Evolutionary conservation across 2,797 vertebrate species (phyloP), one percentile per base, ranked within the genome.

Genomic region (Phrynocephalus forsythii): DNA sequence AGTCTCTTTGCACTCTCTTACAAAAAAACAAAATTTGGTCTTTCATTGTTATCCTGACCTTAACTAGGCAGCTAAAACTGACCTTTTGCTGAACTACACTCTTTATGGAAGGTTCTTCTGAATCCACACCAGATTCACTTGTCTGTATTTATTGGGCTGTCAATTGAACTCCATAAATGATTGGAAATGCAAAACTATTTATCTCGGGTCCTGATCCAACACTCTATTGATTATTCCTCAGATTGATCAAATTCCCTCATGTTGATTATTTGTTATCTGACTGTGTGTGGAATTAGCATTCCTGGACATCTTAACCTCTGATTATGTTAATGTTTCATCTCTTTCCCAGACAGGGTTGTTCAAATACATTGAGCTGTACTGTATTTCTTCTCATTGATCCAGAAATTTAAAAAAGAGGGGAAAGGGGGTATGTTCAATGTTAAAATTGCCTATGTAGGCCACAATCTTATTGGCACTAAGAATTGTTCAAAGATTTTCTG

Each of bases 401-500:
- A 28, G 48, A 13, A 52, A 24, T 83, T 16, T 63, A 63, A 16
- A 63, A 16, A 16, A 16, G 18, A 18, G 60, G 60, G 60, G 52
- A 7, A 13, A 56, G 52, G 52, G 13, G 52, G 60, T 63, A 44
- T 50, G 84, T 56, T 84, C 82, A 86, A 79, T 75, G 2, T 9
- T 86, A 48, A 52, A 91, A 48, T 48, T 30, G 89, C 84, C 72
- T 6, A 8, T 60, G 20, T 30, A 30, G 5, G 63, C 28, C 38
- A 44, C 87, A 44, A 68, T 52, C 18, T 28, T 38, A 26, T 20
- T 79, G 26, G 5, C 38, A 30, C 67, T 90, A 87, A 50, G 1
- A 73, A 38, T 63, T 83, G 67, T 22, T 83, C 79, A 82, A 83
- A 69, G 33, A 2, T 82, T 81, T 87, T 93, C 84, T 77, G 73